These are phyloP conservation scores for Acrobeloides nanus DNA, from an alignment of 2,888 invertebrate species.

Conservation along the genomic window DNA sequence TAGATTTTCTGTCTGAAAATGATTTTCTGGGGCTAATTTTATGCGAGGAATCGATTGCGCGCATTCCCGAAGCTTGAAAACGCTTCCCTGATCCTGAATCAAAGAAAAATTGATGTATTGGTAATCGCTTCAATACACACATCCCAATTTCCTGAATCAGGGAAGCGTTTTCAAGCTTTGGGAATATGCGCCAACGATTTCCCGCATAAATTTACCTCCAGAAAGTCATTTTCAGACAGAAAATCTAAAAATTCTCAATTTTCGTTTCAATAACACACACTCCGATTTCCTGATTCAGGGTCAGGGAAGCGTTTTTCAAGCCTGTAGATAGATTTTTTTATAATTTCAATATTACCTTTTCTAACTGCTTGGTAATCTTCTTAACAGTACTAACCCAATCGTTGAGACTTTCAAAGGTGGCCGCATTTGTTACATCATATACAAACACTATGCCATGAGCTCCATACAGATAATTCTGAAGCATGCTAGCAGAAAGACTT, in stretches of 20 bases:
- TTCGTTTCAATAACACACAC: neutral
- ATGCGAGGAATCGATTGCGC: too few relatives aligned
- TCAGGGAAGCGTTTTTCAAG: neutral
- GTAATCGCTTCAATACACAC: too few relatives aligned
- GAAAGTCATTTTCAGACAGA: constrained; percentile 1
- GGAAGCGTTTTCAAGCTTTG: too few relatives aligned
- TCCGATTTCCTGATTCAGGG: neutral
- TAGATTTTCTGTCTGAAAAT: too few relatives aligned
- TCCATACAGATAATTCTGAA: constrained; percentile 62
- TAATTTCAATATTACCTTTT: constrained; percentile 31
- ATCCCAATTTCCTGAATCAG: too few relatives aligned
- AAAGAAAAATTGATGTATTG: too few relatives aligned
- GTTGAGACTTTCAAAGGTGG: constrained; percentile 70
- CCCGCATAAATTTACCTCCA: too few relatives aligned
- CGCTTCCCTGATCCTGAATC: too few relatives aligned
- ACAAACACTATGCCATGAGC: constrained; percentile 63
- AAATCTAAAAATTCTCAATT: constrained; percentile 5
- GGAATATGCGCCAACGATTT: too few relatives aligned
- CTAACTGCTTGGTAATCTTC: constrained; percentile 52
- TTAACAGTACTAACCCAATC: constrained; percentile 65
- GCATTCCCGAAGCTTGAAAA: too few relatives aligned
- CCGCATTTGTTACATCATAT: constrained; percentile 73
- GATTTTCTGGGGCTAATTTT: too few relatives aligned
- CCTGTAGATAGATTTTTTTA: constrained; percentile 8
- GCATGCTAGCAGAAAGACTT: constrained; percentile 69